These are phyloP conservation scores for Doryteuthis pealeii DNA, from an alignment of 1,140 invertebrate genomes.

Conservation along the genomic window DNA sequence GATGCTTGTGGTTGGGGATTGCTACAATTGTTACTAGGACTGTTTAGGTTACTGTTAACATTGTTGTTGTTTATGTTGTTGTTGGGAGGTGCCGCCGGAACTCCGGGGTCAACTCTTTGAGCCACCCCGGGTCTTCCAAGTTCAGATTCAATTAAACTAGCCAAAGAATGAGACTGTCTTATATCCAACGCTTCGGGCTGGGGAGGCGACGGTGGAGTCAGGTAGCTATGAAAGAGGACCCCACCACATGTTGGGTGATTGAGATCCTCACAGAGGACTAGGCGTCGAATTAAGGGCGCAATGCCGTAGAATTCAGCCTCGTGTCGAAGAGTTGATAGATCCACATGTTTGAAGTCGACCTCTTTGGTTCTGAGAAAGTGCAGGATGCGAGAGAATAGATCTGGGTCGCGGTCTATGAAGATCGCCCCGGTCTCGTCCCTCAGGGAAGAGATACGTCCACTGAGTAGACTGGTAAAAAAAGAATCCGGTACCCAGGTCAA, in stretches of 20 bases:
- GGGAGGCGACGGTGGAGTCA: slow-evolving; percentile 72
- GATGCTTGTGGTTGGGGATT: neutral
- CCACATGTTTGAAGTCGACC: slow-evolving; percentile 70
- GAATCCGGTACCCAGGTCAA: slow-evolving; percentile 77
- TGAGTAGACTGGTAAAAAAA: slow-evolving; percentile 72
- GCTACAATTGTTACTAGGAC: neutral
- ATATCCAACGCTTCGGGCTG: neutral
- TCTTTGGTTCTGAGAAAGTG: slow-evolving; percentile 92
- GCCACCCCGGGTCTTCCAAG: neutral
- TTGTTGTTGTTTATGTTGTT: neutral
- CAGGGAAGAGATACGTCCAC: slow-evolving; percentile 86
- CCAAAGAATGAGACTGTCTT: slow-evolving; percentile 10
- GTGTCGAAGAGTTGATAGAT: slow-evolving; percentile 73
- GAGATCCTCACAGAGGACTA: slow-evolving; percentile 92
- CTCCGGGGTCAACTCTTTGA: neutral
- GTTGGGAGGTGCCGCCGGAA: neutral
- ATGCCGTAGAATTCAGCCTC: slow-evolving; percentile 99
- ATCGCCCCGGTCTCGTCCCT: slow-evolving; percentile 92
- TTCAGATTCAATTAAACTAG: slow-evolving; percentile 11
- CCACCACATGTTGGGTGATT: slow-evolving; percentile 93
- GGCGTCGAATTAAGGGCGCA: slow-evolving; percentile 83
- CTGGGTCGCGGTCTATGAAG: slow-evolving; percentile 96
- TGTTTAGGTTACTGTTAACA: neutral
- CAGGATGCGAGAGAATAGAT: slow-evolving; percentile 87
- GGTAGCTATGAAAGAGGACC: slow-evolving; percentile 94